A percentile compares a stretch with the other conserved stretches of the same genome.
phyloP scores from a whole-genome alignment of 2,113 vertebrate genomes.

The Leptobrachium ailaonicum region DNA sequence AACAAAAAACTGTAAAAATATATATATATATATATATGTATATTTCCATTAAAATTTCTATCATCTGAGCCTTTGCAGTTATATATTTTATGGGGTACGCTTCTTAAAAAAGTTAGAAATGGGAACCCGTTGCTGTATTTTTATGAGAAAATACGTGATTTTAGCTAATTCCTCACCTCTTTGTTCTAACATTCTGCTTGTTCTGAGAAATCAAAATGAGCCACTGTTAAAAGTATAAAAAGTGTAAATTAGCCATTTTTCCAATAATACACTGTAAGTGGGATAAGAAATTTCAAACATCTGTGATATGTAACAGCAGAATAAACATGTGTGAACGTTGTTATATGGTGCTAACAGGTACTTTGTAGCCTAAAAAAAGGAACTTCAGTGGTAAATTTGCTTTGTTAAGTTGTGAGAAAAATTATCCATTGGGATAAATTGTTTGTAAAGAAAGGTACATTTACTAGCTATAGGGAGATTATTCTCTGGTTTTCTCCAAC shows the following conservation, averaged over 20 bases:
- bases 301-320: not conserved
- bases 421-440: conserved; percentile 23
- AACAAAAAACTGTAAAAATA: too few relatives aligned
- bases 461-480: conserved; percentile 11
- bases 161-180: too few relatives aligned
- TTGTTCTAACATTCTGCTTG: too few relatives aligned
- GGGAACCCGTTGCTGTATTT: too few relatives aligned
- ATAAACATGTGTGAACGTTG: not conserved
- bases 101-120: too few relatives aligned
- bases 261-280: not conserved
- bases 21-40: too few relatives aligned
- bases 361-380: not conserved
- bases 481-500: conserved; percentile 7
- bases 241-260: not conserved
- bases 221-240: not conserved
- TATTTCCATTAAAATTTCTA: too few relatives aligned
- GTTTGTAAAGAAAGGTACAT: conserved; percentile 26
- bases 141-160: too few relatives aligned
- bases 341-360: not conserved
- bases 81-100: too few relatives aligned
- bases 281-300: conserved; percentile 2
- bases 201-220: too few relatives aligned
- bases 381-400: conserved; percentile 6
- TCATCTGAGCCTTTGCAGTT: too few relatives aligned
- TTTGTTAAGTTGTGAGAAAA: conserved; percentile 14